Evolutionary conservation across 2,797 vertebrate species (phyloP), one percentile per base, ranked within the genome.

Genomic region (Acomys russatus): DNA sequence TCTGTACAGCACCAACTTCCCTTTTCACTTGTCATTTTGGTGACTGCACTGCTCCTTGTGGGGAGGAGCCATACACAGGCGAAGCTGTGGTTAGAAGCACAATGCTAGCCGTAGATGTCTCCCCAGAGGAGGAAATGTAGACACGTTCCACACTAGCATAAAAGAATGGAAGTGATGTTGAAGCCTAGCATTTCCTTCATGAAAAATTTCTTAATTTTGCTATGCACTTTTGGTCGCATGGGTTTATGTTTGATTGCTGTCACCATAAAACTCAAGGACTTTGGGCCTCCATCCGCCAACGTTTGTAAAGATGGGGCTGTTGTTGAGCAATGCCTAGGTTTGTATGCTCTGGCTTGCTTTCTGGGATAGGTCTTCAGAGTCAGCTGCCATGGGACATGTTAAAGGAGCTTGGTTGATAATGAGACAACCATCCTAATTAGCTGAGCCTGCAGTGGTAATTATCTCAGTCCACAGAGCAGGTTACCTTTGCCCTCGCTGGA

Each of bases 381-480:
- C n/a, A 38, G 38, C 68, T 92, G 82, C 0, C 61, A 64, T 73
- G 78, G 76, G 56, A 22, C 51, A 23, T 20, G 12, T 76, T 80
- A 88, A 76, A 85, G 68, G 66, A 38, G 61, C 35, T 87, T 51
- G 71, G 66, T 23, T 68, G 90, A 71, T 88, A 78, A 86, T 83
- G 95, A 91, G 92, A 87, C 35, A 89, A 83, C 35, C 56, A 54
- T 89, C 83, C 85, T 94, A 80, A 96, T 97, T 92, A 96, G 49
- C 76, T 51, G 86, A 92, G 22, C 51, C 85, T 93, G 66, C 49
- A 49, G 91, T 88, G 84, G 56, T 51, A 92, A 94, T 94, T 92
- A 91, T 92, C 63, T 94, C 20, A 71, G 59, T 83, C 59, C 23
- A 44, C 82, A 86, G 68, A 90, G 84, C n/a, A 15, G 25, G 63